These are phyloP conservation scores for Anastatus disparis DNA, from an alignment of 1,140 invertebrate species.

Conservation along the genomic window DNA sequence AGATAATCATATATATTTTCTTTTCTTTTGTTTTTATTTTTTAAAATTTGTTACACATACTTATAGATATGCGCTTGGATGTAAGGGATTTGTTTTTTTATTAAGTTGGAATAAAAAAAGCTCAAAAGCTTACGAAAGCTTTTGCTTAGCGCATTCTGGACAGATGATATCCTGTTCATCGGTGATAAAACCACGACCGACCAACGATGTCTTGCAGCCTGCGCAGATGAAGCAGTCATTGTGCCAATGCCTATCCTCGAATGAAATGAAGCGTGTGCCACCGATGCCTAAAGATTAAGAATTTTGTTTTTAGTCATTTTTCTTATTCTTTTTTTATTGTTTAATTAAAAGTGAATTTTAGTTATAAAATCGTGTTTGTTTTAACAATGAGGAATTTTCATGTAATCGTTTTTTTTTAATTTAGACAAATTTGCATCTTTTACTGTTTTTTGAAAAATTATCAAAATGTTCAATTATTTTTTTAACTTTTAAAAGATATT, in stretches of 20 bases:
- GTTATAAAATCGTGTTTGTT: no score
- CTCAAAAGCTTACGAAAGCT: slow-evolving; percentile 77
- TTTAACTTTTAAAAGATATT: no score
- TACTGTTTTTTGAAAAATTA: no score
- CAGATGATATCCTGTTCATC: slow-evolving; percentile 97
- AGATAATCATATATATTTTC: neutral
- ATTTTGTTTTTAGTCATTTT: no score
- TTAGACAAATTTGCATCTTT: no score
- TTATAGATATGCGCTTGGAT: neutral
- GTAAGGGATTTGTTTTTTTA: no score
- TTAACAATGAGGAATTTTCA: no score
- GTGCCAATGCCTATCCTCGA: slow-evolving; percentile 99
- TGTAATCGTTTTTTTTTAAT: no score
- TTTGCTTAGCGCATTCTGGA: slow-evolving; percentile 97
- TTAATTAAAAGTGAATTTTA: no score
- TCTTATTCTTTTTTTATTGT: no score
- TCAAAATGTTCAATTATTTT: no score
- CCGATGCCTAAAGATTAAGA: slow-evolving; percentile 88
- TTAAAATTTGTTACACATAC: no score
- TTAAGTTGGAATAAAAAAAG: neutral
- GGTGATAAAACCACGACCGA: slow-evolving; percentile 98
- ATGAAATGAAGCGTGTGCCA: slow-evolving; percentile 98
- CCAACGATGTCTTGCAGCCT: slow-evolving; percentile 92
- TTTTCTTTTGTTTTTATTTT: neutral
- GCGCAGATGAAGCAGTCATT: slow-evolving; percentile 99